Evolutionary conservation across 2,113 vertebrate genomes (phyloP), one percentile per base, ranked within the genome.

Genomic region (Sceloporus undulatus): DNA sequence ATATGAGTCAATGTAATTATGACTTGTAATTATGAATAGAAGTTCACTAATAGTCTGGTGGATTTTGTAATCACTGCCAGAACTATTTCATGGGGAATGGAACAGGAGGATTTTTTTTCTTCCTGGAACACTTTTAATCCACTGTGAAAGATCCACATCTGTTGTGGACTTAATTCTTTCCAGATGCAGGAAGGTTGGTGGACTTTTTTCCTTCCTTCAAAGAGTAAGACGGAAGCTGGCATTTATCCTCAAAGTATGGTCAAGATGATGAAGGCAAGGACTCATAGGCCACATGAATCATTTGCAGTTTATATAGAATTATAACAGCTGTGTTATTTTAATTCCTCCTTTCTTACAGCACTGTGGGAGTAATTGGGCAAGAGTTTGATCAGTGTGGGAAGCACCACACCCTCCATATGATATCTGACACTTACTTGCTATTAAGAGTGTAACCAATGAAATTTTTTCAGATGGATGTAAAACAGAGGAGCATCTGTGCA

Each of bases 321-420:
- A 13, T 56, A 27, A 71, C 1, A 0, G n/a, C 70, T 42, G 78
- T 38, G 85, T 21, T 73, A 9, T 48, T 89, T 68, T 27, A 79
- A 66, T 34, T 48, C 8, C 40, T n/a, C 9, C 0, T 34, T 9
- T 85, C 87, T 88, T 42, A 70, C 68, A 5, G 1, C 56, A 21
- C 70, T 83, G 66, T 52, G 76, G 79, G 23, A 81, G 73, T 10
- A 79, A 9, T 65, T 85, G 86, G 85, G 71, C 14, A 74, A n/a
- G 19, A 83, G 62, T 78, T 21, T 82, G 42, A 68, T 88, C 73
- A 5, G 25, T 48, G 81, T 78, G 87, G 81, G 74, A 77, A 70
- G 81, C n/a, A 59, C 29, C 19, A 34, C 40, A 34, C 11, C 18
- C 52, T 48, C 40, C 85, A 68, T 52, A 52, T 76, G 86, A 79